Base-by-base conservation (phyloP, 2,113 vertebrate species). In the Sialia sialis region DNA sequence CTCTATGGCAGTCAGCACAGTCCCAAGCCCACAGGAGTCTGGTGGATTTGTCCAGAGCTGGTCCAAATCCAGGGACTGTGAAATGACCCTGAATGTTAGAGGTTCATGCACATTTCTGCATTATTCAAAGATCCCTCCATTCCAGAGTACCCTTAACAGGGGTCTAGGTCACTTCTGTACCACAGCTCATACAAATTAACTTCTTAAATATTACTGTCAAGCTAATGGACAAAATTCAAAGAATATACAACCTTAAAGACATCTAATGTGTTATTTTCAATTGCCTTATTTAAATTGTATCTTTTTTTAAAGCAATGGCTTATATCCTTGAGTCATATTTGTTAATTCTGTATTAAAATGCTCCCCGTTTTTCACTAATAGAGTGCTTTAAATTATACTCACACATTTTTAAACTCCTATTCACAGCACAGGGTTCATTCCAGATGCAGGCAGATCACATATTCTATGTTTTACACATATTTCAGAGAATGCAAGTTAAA, bases 321-420 rank as follows among this genome's bases (percentile, higher is more conserved):
- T 86, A 58, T 93, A 87, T 56, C 81, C 56, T 90, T 34, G 9
- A 93, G 89, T 82, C 58, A 62, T 62, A 80, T 88, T 95, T 94
- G 79, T 90, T 97, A 97, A 97, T 92, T 96, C 86, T 62, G 66
- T 73, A 93, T 97, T 97, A 94, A 97, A 97, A 97, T 94, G 64
- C 77, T 78, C 41, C 43, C 62, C 67, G 2, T 96, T 94, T 80
- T 76, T 93, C 72, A 92, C 60, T 78, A 73, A 75, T 15, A 83
- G 30, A 69, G 27, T 49, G 10, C 83, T 97, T 91, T 95, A 96
- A 97, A 87, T 70, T 86, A 63, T 81, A 36, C 54, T 94, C 74
- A 94, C 86, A 81, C 56, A 82, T 86, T 92, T 91, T 95, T 30
- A 92, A 96, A 97, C 95, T 86, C 64, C 78, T 96, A 85, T 94